A percentile compares a stretch with the other conserved stretches of the same genome.
phyloP scores from a whole-genome alignment of 2,888 invertebrate species.

The Liopterus haemorrhoidalis region DNA sequence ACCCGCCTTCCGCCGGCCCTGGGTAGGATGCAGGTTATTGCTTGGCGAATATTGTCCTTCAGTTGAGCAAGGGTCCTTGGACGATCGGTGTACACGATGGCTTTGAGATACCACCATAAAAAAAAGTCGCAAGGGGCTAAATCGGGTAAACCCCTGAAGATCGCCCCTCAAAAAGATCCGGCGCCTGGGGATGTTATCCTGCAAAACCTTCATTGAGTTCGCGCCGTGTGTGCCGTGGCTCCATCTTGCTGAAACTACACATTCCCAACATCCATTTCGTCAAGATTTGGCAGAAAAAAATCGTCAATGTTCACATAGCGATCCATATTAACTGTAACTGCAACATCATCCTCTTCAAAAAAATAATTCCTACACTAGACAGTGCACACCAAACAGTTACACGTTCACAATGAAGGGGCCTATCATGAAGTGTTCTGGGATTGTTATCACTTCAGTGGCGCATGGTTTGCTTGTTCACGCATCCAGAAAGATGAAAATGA shows the following conservation, averaged over 20 bases:
- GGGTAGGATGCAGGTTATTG: no score
- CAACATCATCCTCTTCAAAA: no score
- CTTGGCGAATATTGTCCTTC: no score
- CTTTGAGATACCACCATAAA: conserved; percentile 5
- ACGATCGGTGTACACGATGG: no score
- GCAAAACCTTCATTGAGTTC: no score
- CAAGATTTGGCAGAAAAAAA: conserved; percentile 7
- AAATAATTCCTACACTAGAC: conserved; percentile 21
- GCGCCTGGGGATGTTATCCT: no score
- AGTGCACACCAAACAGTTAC: conserved; percentile 33
- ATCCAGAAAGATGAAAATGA: conserved; percentile 27
- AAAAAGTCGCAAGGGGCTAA: conserved; percentile 22
- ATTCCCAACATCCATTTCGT: conserved; percentile 8
- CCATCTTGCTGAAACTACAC: conserved; percentile 13
- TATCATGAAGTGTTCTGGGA: conserved; percentile 30
- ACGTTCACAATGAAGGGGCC: conserved; percentile 29
- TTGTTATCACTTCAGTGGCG: conserved; percentile 25
- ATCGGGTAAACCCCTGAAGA: conserved; percentile 18
- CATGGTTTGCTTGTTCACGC: conserved; percentile 15
- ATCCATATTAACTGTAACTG: no score
- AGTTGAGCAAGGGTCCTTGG: no score
- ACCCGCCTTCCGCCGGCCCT: no score
- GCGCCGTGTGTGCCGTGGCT: conserved; percentile 12
- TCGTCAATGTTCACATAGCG: no score
- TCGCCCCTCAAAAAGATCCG: conserved; percentile 11